Percentiles rank a stretch among this genome's conserved stretches.
Evolutionary conservation across 1,140 invertebrate genomes (phyloP).

Genomic region (Zophobas morio): DNA sequence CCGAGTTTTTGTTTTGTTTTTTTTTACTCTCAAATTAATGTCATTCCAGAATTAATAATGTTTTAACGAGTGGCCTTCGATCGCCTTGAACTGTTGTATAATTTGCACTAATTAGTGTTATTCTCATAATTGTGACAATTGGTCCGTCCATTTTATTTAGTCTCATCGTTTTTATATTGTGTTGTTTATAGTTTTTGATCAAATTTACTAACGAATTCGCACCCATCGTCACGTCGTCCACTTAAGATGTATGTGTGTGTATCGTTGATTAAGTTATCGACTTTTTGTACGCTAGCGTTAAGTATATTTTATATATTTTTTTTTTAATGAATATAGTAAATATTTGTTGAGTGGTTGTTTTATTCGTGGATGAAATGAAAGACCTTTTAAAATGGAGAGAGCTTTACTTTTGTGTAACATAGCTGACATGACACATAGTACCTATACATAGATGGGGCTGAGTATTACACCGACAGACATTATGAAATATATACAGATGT

Average conservation of each 20-base stretch:
- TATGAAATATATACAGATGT: conserved; percentile 67
- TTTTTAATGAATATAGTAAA: conserved; percentile 21
- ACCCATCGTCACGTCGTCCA: conserved; percentile 1
- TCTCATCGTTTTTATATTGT: conserved; percentile 1
- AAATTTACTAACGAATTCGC: conserved; percentile 17
- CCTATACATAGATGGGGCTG: conserved; percentile 67
- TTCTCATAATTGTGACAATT: conserved; percentile 28
- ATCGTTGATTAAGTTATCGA: conserved; percentile 26
- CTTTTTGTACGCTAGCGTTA: conserved; percentile 17
- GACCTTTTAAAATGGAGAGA: conserved; percentile 66
- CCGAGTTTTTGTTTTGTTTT: no score
- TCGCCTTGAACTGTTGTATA: conserved; percentile 32
- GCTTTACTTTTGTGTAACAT: conserved; percentile 67
- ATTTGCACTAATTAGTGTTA: conserved; percentile 20
- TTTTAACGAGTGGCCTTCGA: conserved; percentile 5
- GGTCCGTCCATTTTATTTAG: conserved; percentile 35
- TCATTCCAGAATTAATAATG: no score
- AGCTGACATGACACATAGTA: conserved; percentile 68
- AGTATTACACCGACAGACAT: conserved; percentile 68
- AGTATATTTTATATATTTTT: conserved; percentile 29
- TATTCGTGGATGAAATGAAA: conserved; percentile 51
- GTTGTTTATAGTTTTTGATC: background rate
- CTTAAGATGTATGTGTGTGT: background rate
- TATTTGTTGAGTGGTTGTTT: conserved; percentile 14
- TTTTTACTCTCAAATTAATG: no score